These are phyloP conservation scores for Athalia circularis DNA, from an alignment of 2,888 invertebrate species.

Conservation along the genomic window DNA sequence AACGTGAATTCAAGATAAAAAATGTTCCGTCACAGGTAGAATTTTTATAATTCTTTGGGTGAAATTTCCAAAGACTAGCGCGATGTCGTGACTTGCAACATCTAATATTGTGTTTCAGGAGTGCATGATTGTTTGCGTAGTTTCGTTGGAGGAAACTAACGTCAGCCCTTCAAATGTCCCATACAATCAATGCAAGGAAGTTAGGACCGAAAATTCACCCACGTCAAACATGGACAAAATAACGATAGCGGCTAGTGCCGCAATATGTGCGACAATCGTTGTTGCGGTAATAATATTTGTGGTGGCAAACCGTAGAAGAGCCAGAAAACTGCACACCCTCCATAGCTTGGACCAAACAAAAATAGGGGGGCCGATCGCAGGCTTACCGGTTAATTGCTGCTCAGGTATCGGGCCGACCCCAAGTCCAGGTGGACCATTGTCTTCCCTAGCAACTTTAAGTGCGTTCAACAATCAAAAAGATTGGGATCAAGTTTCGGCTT, in stretches of 20 bases:
- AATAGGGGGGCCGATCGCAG: conserved; percentile 81
- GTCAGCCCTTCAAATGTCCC: conserved; percentile 92
- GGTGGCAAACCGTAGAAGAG: conserved; percentile 87
- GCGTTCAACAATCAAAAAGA: conserved; percentile 91
- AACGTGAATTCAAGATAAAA: conserved; percentile 94
- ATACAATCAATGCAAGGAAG: conserved; percentile 91
- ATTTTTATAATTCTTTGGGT: conserved; percentile 1
- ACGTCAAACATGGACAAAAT: conserved; percentile 96
- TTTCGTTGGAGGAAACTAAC: conserved; percentile 91
- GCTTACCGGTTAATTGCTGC: conserved; percentile 88
- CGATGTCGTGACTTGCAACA: not conserved
- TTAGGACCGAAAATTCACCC: conserved; percentile 88
- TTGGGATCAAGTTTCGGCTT: conserved; percentile 93
- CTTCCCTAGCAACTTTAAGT: conserved; percentile 88
- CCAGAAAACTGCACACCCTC: conserved; percentile 83
- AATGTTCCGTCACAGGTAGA: conserved; percentile 91
- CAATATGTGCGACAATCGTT: conserved; percentile 94
- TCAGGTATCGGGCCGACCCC: conserved; percentile 83
- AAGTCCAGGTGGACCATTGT: conserved; percentile 87
- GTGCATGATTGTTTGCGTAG: conserved; percentile 95
- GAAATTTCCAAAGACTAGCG: not conserved
- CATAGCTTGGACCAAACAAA: conserved; percentile 82
- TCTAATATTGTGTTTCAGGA: conserved; percentile 78
- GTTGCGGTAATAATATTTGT: conserved; percentile 93
- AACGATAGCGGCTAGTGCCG: conserved; percentile 94